These are phyloP conservation scores for Cotesia glomerata DNA, from an alignment of 1,140 invertebrate genomes.

Conservation along the genomic window DNA sequence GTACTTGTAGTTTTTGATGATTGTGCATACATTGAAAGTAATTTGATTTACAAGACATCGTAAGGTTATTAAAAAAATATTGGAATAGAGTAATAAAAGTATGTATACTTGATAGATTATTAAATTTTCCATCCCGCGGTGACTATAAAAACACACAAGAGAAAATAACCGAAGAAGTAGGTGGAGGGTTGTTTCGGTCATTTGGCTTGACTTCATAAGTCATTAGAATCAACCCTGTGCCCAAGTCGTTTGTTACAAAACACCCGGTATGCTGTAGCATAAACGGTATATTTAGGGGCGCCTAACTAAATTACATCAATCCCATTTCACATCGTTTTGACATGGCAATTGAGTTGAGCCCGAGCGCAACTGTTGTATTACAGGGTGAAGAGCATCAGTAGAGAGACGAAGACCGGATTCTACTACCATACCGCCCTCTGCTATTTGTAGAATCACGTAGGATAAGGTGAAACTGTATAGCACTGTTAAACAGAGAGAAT, in stretches of 20 bases:
- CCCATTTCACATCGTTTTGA: conserved; percentile 64
- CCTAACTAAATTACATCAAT: conserved; percentile 65
- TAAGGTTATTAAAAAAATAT: not conserved
- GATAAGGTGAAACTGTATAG: not conserved
- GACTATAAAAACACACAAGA: not conserved
- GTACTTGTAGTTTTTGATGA: too few species aligned
- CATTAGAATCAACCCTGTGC: conserved; percentile 59
- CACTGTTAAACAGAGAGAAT: not conserved
- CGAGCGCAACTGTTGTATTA: conserved; percentile 56
- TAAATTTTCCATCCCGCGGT: conserved; percentile 1
- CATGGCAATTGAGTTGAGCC: conserved; percentile 59
- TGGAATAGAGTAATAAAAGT: not conserved
- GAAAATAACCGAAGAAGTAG: conserved; percentile 34
- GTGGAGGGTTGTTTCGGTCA: conserved; percentile 50
- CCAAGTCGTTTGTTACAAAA: conserved; percentile 47
- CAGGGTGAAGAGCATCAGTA: not conserved
- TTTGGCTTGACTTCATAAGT: conserved; percentile 65
- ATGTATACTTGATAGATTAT: not conserved
- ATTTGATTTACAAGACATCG: too few species aligned
- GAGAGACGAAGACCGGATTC: conserved; percentile 22
- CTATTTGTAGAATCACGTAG: conserved; percentile 1
- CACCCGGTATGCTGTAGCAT: conserved; percentile 41
- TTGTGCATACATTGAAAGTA: too few species aligned
- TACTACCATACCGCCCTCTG: conserved; percentile 1
- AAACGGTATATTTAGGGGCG: conserved; percentile 45